These are phyloP conservation scores for Arrhopalites spinosus DNA, from an alignment of 2,888 invertebrate species.

Conservation along the genomic window DNA sequence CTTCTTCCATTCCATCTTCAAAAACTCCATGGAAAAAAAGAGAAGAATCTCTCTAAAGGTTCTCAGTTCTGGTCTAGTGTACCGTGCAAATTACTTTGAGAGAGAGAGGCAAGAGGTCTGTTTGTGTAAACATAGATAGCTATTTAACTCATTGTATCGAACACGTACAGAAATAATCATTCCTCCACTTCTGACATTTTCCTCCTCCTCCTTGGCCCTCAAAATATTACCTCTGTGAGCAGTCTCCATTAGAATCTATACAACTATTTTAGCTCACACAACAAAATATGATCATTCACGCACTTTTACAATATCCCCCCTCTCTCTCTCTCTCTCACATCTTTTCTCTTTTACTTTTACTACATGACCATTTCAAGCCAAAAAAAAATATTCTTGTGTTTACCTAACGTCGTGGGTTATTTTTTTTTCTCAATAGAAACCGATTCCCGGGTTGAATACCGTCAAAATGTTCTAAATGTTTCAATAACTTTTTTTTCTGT, in stretches of 20 bases:
- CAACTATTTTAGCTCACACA: background rate
- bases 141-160: slow-evolving; percentile 39
- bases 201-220: slow-evolving; percentile 4
- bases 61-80: background rate
- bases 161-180: slow-evolving; percentile 52
- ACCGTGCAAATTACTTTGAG: slow-evolving; percentile 45
- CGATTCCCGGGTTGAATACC: too few species aligned
- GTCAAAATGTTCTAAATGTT: too few species aligned
- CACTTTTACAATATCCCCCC: too few species aligned
- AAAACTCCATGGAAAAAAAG: slow-evolving; percentile 8
- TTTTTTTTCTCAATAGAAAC: too few species aligned
- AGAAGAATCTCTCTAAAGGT: background rate
- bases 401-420: too few species aligned
- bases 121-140: slow-evolving; percentile 42
- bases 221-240: background rate
- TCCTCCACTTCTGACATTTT: slow-evolving; percentile 42
- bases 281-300: too few species aligned
- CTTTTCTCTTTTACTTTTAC: too few species aligned
- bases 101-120: slow-evolving; percentile 25
- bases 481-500: too few species aligned
- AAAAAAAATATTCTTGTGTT: too few species aligned
- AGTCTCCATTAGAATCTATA: background rate
- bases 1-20: background rate
- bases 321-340: too few species aligned
- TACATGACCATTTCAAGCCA: too few species aligned